These are phyloP conservation scores for Phalloptychus januarius DNA, from an alignment of 2,797 vertebrate genomes.

Conservation along the genomic window DNA sequence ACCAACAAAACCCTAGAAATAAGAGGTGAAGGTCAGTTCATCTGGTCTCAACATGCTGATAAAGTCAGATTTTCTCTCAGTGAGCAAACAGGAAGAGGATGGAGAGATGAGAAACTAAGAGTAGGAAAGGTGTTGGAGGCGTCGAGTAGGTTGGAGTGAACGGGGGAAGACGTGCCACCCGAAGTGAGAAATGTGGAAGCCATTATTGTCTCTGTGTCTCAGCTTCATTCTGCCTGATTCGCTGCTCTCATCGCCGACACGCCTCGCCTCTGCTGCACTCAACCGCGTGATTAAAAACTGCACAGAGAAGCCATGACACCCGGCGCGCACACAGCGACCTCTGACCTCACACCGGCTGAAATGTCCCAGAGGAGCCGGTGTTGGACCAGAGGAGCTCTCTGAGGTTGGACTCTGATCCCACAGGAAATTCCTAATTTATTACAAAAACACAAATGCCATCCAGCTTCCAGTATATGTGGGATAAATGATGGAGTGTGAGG, in stretches of 20 bases:
- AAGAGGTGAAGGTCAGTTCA: background rate
- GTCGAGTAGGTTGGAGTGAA: background rate
- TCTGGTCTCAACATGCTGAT: conserved; percentile 2
- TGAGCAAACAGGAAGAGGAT: background rate
- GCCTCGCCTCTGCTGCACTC: background rate
- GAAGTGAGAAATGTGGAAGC: background rate
- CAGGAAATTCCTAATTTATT: conserved; percentile 27
- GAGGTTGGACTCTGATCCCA: conserved; percentile 29
- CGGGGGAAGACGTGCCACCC: background rate
- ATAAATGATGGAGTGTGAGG: conserved; percentile 1
- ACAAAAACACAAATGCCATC: conserved; percentile 36
- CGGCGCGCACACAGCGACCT: background rate
- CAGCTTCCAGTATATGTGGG: background rate
- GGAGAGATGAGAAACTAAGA: background rate
- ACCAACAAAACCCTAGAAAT: background rate
- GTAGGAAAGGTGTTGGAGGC: background rate
- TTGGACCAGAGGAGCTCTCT: background rate
- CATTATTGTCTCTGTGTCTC: background rate
- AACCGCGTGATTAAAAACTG: background rate
- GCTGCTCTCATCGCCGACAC: too few species aligned
- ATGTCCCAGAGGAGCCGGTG: background rate
- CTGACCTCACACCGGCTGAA: conserved; percentile 2
- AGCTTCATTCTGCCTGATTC: background rate
- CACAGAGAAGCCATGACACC: conserved; percentile 3
- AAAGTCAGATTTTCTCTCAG: background rate